A percentile compares a stretch with the other conserved stretches of the same genome.
phyloP scores from a whole-genome alignment of 2,888 invertebrate species.

The Xylocampa areola region DNA sequence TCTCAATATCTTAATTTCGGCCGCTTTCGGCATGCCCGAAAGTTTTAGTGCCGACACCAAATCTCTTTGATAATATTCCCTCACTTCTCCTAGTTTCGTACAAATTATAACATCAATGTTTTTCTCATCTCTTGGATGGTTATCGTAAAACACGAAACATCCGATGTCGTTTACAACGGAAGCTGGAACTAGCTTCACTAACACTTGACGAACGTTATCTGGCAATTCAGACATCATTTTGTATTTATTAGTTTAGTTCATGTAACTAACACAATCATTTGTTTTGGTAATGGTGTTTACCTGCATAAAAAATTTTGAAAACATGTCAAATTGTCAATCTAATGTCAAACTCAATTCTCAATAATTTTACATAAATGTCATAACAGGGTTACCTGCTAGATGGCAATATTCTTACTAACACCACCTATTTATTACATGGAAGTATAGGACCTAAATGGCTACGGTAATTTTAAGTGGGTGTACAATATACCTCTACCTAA shows the following conservation, averaged over 20 bases:
- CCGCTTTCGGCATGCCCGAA: conserved; percentile 43
- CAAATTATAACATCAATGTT: conserved; percentile 75
- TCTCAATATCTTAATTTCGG: conserved; percentile 71
- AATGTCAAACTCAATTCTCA: too few species aligned
- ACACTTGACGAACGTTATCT: conserved; percentile 65
- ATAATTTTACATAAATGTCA: too few species aligned
- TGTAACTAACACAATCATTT: background rate
- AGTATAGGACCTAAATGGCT: too few species aligned
- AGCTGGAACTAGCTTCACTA: conserved; percentile 71
- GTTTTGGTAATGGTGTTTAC: background rate
- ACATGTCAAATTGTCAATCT: too few species aligned
- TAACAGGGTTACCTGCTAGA: too few species aligned
- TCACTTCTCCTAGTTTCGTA: conserved; percentile 73
- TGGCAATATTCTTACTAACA: too few species aligned
- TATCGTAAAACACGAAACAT: conserved; percentile 79
- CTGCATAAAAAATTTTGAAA: too few species aligned
- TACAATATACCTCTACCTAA: too few species aligned
- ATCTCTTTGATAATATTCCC: conserved; percentile 75
- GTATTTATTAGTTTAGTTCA: background rate
- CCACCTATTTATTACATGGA: too few species aligned
- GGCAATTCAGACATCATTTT: conserved; percentile 43
- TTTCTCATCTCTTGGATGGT: conserved; percentile 74
- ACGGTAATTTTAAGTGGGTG: too few species aligned
- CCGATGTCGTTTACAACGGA: conserved; percentile 68
- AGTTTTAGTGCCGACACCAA: conserved; percentile 65